Base-by-base conservation (phyloP, 2,113 vertebrate species). In the Rhynchomys soricoides region DNA sequence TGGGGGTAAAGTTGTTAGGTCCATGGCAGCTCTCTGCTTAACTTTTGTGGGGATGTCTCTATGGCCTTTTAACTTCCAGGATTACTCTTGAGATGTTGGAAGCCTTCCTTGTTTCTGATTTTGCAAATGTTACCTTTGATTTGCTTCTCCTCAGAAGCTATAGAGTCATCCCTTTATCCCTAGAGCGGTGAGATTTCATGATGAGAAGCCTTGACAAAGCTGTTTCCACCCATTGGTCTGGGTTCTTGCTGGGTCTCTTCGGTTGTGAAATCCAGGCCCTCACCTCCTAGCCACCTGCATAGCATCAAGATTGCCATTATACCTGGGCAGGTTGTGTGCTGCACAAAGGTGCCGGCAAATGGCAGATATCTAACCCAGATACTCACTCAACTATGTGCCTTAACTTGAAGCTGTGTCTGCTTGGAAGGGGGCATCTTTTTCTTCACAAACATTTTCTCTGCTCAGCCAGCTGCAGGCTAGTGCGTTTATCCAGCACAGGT, bases 111-210 rank as follows among this genome's bases (percentile, higher is more conserved):
- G 48, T 71, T 64, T 77, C 66, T 86, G 37, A 93, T 45, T 82
- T 40, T 79, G 17, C n/a, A 4, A 34, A 26, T 45, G 50, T 86
- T 55, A 77, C 31, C 12, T 89, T 40, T 66, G 55, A 48, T 90
- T 93, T 43, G 22, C 73, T 55, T 82, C 43, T 87, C 59, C 89
- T 40, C 52, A 81, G 82, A 87, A 95, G 43, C 37, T 87, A 40
- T 59, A 52, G 37, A 57, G 22, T 91, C 66, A 66, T 34, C 12
- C 16, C 55, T 94, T 82, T 86, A 83, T 66, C 37, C 21, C 52
- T n/a, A 37, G 40, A 3, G 64, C 15, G 86, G 34, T 95, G 52
- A 88, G 26, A 89, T 93, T 91, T 93, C 26, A 19, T 82, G 82
- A 82, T 66, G 26, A 50, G 68, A 45, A 34, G 9, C 57, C 57